Base-by-base conservation (phyloP, 2,113 vertebrate genomes). In the Megaleporinus macrocephalus region DNA sequence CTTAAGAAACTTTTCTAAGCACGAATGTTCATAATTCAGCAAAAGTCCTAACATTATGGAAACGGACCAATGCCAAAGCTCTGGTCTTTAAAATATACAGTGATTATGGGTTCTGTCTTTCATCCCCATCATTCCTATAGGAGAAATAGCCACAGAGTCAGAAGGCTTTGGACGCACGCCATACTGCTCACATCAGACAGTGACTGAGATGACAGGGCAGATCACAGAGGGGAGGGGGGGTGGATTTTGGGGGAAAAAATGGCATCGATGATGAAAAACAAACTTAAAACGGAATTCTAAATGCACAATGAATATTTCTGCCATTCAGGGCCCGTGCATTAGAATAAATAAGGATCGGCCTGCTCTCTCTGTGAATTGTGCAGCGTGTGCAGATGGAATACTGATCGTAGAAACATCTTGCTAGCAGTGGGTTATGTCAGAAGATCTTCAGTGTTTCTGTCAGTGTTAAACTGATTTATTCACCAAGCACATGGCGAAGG, bases 271-370 rank as follows among this genome's bases (percentile, higher is more conserved):
- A 69, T 81, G 76, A 82, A 79, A 80, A 83, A 77, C 68, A 78
- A 72, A 74, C 76, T 70, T 86, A 47, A 81, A 86, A 66, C 61
- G 15, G 81, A 86, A 85, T 74, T 61, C 16, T 22, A 73, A 77
- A 88, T 69, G 30, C 76, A 86, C 69, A 69, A 78, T 83, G 73
- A 86, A 83, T 83, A 86, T 86, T 80, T 84, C 80, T 77, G 77
- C 68, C 68, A 79, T 78, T 73, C 73, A 26, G 57, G 16, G 53
- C 74, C 30, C 57, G 73, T 68, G 81, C 59, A 61, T 76, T 44
- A 66, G 73, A 86, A 83, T 81, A 86, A 77, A 83, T 83, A 80
- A 83, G 70, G 65, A 80, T 51, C 27, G 66, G 63, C 24, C 36
- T 22, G 68, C 81, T 86, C 14, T 55, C 55, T 85, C 79, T 71